A percentile compares a stretch with the other conserved stretches of the same genome.
phyloP scores from a whole-genome alignment of 2,113 vertebrate species.

The Dinomys branickii region DNA sequence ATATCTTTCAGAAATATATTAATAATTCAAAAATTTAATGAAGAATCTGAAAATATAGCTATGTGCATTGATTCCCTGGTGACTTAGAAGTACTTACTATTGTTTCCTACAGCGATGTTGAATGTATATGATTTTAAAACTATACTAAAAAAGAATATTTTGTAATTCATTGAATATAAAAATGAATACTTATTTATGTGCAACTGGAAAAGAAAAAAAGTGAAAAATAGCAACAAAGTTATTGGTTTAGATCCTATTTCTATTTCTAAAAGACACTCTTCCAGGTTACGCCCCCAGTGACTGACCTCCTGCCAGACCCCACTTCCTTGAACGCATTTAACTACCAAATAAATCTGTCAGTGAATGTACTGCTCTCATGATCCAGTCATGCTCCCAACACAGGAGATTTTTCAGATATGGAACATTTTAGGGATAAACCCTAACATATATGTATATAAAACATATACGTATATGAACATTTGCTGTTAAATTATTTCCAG shows the following conservation, averaged over 20 bases:
- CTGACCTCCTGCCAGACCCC: neutral
- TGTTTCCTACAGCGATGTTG: neutral
- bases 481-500: neutral
- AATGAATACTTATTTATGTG: neutral
- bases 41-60: conserved; percentile 3
- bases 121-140: neutral
- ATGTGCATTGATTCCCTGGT: neutral
- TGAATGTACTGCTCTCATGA: neutral
- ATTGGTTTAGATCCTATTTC: neutral
- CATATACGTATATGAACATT: neutral
- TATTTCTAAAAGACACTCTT: neutral
- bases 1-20: conserved; percentile 31
- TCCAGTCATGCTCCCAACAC: neutral
- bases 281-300: neutral
- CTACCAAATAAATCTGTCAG: neutral
- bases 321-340: neutral
- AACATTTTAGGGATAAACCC: neutral
- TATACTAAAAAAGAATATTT: neutral
- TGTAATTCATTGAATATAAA: neutral
- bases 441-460: neutral
- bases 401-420: neutral
- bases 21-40: conserved; percentile 53
- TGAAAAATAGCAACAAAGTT: neutral
- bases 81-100: neutral
- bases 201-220: neutral